Percentiles rank a stretch among this genome's conserved stretches.
phyloP scores from a whole-genome alignment of 2,888 invertebrate genomes.

The Anthophora plumipes region DNA sequence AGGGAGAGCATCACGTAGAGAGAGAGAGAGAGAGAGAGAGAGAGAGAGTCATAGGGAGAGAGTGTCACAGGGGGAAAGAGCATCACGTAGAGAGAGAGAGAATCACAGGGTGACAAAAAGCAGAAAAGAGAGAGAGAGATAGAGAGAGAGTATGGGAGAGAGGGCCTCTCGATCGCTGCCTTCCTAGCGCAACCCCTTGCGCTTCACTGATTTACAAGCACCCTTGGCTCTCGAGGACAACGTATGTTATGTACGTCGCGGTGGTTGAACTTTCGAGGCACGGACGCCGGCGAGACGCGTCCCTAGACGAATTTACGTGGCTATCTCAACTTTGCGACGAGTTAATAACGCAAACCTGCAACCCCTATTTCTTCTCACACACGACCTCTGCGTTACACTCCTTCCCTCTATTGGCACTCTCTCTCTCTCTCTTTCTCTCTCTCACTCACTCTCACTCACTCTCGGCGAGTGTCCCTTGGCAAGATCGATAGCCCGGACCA shows the following conservation, averaged over 20 bases:
- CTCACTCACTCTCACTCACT: too few relatives aligned
- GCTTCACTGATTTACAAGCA: slow-evolving; percentile 33
- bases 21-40: too few relatives aligned
- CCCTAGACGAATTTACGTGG: slow-evolving; percentile 65
- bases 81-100: too few relatives aligned
- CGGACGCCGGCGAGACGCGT: neutral
- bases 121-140: too few relatives aligned
- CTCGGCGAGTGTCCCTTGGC: slow-evolving; percentile 57
- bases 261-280: neutral
- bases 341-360: slow-evolving; percentile 76
- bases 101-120: too few relatives aligned
- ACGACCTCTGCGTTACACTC: slow-evolving; percentile 21
- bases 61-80: too few relatives aligned
- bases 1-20: too few relatives aligned
- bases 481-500: slow-evolving; percentile 82
- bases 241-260: neutral
- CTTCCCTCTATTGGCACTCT: neutral
- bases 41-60: neutral
- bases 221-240: slow-evolving; percentile 10
- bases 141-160: neutral
- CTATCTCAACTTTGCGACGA: slow-evolving; percentile 67
- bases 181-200: slow-evolving; percentile 10
- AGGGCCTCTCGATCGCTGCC: slow-evolving; percentile 12
- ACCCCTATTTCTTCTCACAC: slow-evolving; percentile 50
- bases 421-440: slow-evolving; percentile 44